phyloP scores from a whole-genome alignment of 2,797 vertebrate species.

The Onychomys torridus region DNA sequence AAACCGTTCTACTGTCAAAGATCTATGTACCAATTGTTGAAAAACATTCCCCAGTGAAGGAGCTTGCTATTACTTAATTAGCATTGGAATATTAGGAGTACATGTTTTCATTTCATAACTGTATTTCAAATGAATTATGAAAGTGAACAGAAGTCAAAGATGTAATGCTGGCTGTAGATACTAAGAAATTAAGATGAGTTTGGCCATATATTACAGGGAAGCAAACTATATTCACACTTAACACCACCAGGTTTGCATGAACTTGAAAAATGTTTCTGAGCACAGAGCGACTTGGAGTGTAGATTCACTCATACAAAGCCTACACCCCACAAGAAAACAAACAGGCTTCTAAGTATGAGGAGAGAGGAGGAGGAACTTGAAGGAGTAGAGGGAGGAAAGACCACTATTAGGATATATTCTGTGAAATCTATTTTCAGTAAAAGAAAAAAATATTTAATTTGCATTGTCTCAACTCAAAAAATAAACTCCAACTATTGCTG shows the following conservation, averaged over 20 bases:
- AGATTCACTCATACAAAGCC: background rate
- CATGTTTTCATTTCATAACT: constrained; percentile 74
- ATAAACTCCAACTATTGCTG: background rate
- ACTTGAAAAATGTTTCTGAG: background rate
- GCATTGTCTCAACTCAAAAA: background rate
- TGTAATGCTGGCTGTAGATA: constrained; percentile 49
- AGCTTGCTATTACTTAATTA: constrained; percentile 78
- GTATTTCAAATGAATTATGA: constrained; percentile 79
- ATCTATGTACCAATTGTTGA: constrained; percentile 64
- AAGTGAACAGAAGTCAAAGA: constrained; percentile 70
- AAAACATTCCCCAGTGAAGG: constrained; percentile 59
- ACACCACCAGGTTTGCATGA: background rate
- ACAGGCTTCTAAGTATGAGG: background rate
- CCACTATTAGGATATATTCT: background rate
- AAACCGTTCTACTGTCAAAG: constrained; percentile 72
- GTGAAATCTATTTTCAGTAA: background rate
- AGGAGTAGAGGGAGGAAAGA: background rate
- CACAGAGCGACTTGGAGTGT: background rate
- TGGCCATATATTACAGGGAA: constrained; percentile 48
- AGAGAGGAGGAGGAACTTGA: too few species aligned
- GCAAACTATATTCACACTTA: background rate
- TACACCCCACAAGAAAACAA: background rate
- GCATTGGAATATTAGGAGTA: constrained; percentile 58
- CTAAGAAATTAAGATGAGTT: constrained; percentile 59
- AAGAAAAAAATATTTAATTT: background rate